Evolutionary conservation across 2,797 vertebrate genomes (phyloP), one percentile per base, ranked within the genome.

Genomic region (Nyctibius grandis): DNA sequence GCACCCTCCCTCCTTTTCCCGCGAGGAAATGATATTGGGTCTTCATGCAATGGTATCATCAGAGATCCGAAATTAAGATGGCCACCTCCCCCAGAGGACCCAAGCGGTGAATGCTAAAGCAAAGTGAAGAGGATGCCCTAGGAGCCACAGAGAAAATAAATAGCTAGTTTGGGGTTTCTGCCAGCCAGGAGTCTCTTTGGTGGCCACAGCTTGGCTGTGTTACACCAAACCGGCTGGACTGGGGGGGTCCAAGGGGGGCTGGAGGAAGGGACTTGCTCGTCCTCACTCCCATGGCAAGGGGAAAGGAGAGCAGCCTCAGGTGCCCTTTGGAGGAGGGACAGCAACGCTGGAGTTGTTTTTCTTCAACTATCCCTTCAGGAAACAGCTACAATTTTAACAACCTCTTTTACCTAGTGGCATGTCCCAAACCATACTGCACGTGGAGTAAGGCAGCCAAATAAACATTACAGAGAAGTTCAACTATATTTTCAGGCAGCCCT

Each of bases 261-360:
- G 56, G 36, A 84, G 18, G 31, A 69, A 51, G 53, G n/a, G n/a
- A 60, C 33, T 7, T 50, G 3, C 48, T 12, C 1, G 1, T 40
- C 25, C 61, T 51, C 5, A 0, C 8, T 4, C 33, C 8, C 0
- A 2, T 5, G 11, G 26, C 38, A 17, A 12, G 2, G 15, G 45
- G 28, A 73, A 28, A 25, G 59, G 45, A 38, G 28, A 44, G 28
- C 21, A n/a, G 65, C 29, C 63, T 2, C 1, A 1, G n/a, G 34
- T 26, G 60, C 45, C 38, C 13, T 51, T 21, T 1, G 3, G 33
- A 74, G 11, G 11, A 23, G n/a, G 23, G 15, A 36, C 10, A 17
- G 51, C 61, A 74, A 4, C 1, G 6, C 65, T 29, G 60, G 28
- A 22, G 18, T 25, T 5, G 2, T 40, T 40, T 18, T 74, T 25